Conservation (phyloP, 2,113 vertebrate species). For the Struthidea cinerea region DNA sequence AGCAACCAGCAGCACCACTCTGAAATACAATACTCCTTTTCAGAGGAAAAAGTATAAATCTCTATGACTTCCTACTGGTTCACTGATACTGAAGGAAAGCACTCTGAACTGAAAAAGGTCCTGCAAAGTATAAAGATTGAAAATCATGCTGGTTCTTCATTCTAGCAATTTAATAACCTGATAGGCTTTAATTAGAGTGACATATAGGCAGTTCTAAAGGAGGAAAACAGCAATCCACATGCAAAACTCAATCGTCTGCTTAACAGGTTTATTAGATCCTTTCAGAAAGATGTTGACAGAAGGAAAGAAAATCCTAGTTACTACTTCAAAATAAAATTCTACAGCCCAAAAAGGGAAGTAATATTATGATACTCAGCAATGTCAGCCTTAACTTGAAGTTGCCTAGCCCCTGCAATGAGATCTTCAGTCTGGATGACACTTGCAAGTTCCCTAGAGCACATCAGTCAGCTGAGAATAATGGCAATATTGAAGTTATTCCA, state of each 20-base stretch:
- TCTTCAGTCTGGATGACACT: background rate
- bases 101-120: background rate
- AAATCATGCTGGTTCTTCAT: slow-evolving; percentile 7
- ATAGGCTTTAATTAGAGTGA: slow-evolving; percentile 13
- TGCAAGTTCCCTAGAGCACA: background rate
- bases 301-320: background rate
- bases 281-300: background rate
- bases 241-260: background rate
- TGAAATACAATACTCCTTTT: background rate
- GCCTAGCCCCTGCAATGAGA: background rate
- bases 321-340: background rate
- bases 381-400: background rate
- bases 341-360: background rate
- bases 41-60: background rate
- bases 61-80: background rate
- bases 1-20: background rate
- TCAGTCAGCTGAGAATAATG: background rate
- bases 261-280: slow-evolving; percentile 25
- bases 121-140: background rate
- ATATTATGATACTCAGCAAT: background rate
- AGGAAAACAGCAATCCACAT: background rate
- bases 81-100: background rate
- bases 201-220: background rate
- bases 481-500: background rate
- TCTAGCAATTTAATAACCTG: background rate